Percentiles rank a stretch among this genome's conserved stretches.
Evolutionary conservation across 2,888 invertebrate species (phyloP).

Genomic region (Cartodere bifasciata): DNA sequence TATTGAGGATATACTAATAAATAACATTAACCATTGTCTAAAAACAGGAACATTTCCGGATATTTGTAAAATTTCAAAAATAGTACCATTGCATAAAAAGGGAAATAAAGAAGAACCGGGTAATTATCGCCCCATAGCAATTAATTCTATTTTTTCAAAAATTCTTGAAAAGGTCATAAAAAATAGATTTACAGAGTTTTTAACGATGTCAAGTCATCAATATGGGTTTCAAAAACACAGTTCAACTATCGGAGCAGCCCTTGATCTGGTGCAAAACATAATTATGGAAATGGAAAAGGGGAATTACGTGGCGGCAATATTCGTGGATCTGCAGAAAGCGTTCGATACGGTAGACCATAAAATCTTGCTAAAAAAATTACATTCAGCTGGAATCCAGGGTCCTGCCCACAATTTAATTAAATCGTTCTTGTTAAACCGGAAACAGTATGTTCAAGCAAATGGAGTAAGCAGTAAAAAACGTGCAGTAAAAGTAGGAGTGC

Average conservation of each 20-base stretch:
- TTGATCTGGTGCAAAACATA: constrained; percentile 1
- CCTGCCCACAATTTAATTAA: constrained; percentile 3
- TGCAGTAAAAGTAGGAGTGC: constrained; percentile 1
- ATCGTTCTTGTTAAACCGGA: neutral
- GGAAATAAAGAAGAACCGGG: too few species aligned
- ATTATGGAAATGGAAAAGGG: constrained; percentile 4
- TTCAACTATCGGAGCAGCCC: constrained; percentile 4
- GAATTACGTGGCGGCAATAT: constrained; percentile 1
- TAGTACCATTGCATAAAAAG: too few species aligned
- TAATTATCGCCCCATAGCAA: too few species aligned
- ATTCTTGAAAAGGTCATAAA: neutral
- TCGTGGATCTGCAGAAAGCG: constrained; percentile 3
- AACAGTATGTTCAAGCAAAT: constrained; percentile 4
- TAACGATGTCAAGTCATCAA: neutral
- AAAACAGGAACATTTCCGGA: too few species aligned
- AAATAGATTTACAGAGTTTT: constrained; percentile 1
- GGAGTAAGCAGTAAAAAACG: constrained; percentile 1
- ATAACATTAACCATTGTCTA: too few species aligned
- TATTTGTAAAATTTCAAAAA: too few species aligned
- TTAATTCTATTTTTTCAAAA: too few species aligned
- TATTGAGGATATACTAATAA: too few species aligned
- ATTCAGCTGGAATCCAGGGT: constrained; percentile 1
- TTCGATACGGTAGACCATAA: too few species aligned
- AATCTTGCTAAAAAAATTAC: neutral
- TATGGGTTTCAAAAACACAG: constrained; percentile 1